These are phyloP conservation scores for Chaenogobius annularis DNA, from an alignment of 2,113 vertebrate species.

Conservation along the genomic window DNA sequence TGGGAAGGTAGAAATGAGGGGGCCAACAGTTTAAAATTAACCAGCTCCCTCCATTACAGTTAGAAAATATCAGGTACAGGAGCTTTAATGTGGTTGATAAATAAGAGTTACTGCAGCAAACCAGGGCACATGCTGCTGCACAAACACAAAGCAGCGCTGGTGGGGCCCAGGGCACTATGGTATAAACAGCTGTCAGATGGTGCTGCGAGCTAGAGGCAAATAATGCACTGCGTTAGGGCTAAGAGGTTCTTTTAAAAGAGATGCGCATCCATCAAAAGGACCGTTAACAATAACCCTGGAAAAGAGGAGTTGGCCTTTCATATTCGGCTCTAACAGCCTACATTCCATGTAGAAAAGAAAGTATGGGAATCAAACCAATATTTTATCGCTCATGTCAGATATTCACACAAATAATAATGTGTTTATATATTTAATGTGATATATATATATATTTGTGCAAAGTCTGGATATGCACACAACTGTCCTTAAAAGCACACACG, in stretches of 20 bases:
- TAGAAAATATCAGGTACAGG: not conserved
- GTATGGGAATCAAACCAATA: not conserved
- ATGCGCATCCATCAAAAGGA: conserved; percentile 28
- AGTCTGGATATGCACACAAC: not conserved
- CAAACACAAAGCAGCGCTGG: conserved; percentile 40
- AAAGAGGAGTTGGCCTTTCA: conserved; percentile 9
- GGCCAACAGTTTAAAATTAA: not conserved
- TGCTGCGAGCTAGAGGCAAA: conserved; percentile 16
- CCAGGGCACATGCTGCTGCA: conserved; percentile 17
- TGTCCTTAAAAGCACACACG: not conserved
- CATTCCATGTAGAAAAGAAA: too few species aligned
- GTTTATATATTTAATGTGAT: not conserved
- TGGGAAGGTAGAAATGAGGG: too few species aligned
- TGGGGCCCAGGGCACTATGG: conserved; percentile 16
- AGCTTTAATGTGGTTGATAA: conserved; percentile 1
- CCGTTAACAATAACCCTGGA: conserved; percentile 14
- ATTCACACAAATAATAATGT: not conserved
- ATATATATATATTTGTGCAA: not conserved
- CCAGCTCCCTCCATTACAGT: not conserved
- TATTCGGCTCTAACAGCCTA: not conserved
- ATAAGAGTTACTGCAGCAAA: conserved; percentile 17
- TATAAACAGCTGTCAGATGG: conserved; percentile 19
- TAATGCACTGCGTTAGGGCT: conserved; percentile 19
- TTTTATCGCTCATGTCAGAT: not conserved
- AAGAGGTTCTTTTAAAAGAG: conserved; percentile 44